Evolutionary conservation across 2,113 vertebrate genomes (phyloP).

Genomic region (Xerus inauris): DNA sequence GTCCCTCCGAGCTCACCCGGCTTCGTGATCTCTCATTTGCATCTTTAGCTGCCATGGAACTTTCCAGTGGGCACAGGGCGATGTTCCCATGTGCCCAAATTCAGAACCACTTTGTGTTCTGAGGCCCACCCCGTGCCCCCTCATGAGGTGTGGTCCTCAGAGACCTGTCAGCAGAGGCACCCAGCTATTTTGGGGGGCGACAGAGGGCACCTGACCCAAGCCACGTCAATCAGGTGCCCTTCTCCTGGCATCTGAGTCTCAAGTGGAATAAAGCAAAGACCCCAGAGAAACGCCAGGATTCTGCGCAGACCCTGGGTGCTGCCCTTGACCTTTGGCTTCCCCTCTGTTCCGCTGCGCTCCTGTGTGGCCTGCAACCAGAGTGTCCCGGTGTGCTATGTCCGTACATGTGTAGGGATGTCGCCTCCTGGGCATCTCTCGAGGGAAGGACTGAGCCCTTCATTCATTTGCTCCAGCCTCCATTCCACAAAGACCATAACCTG

Average conservation of each 20-base stretch:
- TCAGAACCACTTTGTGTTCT: not conserved
- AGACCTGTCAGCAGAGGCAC: not conserved
- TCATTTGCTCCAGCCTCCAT: not conserved
- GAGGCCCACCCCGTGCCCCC: not conserved
- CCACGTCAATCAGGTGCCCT: not conserved
- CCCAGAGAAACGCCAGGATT: not conserved
- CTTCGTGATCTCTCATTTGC: not conserved
- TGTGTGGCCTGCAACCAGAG: no score
- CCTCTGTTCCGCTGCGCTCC: no score
- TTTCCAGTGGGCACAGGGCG: not conserved
- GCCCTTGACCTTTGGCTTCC: not conserved
- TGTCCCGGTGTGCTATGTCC: no score
- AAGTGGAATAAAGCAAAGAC: not conserved
- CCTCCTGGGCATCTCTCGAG: not conserved
- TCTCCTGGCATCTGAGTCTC: not conserved
- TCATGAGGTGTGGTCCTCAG: not conserved
- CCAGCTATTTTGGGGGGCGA: not conserved
- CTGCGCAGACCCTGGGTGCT: not conserved
- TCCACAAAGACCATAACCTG: no score
- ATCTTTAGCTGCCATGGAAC: not conserved
- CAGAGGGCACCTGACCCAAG: not conserved
- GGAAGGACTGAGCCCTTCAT: not conserved
- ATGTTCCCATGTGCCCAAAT: not conserved
- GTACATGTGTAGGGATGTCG: no score
- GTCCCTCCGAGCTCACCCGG: not conserved